Percentiles rank a stretch among this genome's conserved stretches.
Conservation (phyloP, 92 coral and sea anemone genomes). For the Desmophyllum pertusum region DNA sequence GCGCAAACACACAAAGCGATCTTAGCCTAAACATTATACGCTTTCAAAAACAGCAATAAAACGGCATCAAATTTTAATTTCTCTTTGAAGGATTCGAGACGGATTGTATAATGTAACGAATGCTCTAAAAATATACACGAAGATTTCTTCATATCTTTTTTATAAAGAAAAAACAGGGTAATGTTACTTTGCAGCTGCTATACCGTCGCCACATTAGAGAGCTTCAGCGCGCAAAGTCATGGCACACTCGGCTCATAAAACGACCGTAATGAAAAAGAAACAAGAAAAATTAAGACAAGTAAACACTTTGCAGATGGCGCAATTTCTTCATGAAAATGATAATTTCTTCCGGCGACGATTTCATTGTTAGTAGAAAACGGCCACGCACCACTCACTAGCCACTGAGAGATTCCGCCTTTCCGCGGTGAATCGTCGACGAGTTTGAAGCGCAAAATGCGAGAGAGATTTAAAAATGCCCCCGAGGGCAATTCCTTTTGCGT, state of each 20-base stretch:
- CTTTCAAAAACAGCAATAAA: conserved; percentile 24
- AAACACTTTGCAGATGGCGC: conserved; percentile 40
- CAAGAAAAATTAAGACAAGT: conserved; percentile 10
- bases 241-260: neutral
- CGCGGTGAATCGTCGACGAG: no score
- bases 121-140: neutral
- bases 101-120: conserved; percentile 27
- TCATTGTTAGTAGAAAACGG: conserved; percentile 9
- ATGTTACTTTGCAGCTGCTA: neutral
- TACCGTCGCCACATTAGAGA: neutral
- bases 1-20: neutral
- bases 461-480: neutral
- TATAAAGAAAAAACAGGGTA: neutral
- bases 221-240: neutral
- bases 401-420: neutral
- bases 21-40: conserved; percentile 10
- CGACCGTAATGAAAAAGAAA: conserved; percentile 9
- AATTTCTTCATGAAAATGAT: conserved; percentile 21
- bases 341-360: conserved; percentile 27
- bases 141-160: neutral
- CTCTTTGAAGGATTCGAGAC: conserved; percentile 4
- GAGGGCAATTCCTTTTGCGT: neutral
- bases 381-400: neutral
- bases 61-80: conserved; percentile 36
- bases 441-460: neutral